These are phyloP conservation scores for Apostichopus japonicus DNA, from an alignment of 35 echinoderm and acorn worm species.

Conservation along the genomic window DNA sequence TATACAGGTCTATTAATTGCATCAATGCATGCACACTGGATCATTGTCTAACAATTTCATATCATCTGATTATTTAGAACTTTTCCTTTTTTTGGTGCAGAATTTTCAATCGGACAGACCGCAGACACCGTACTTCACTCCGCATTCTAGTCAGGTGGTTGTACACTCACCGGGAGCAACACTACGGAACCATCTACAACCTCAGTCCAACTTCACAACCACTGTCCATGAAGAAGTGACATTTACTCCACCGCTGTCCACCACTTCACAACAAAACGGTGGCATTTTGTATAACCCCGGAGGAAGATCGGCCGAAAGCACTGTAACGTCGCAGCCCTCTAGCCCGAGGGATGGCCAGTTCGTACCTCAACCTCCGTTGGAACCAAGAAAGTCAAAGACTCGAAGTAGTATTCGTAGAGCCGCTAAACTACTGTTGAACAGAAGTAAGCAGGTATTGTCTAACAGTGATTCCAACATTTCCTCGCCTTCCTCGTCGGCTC, in stretches of 20 bases:
- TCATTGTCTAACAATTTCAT: too few relatives aligned
- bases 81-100: background rate
- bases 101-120: conserved; percentile 4
- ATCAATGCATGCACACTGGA: too few relatives aligned
- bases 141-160: background rate
- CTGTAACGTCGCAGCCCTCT: background rate
- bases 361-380: conserved; percentile 75
- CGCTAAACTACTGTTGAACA: conserved; percentile 77
- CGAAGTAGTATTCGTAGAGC: conserved; percentile 80
- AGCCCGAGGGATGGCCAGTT: conserved; percentile 13
- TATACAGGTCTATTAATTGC: too few relatives aligned
- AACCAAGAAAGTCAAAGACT: conserved; percentile 69
- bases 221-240: conserved; percentile 45
- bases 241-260: background rate
- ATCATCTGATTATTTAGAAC: too few relatives aligned
- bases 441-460: conserved; percentile 75
- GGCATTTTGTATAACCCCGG: background rate
- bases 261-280: background rate
- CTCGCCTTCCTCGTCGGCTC: background rate
- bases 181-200: background rate
- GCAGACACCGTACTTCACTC: conserved; percentile 6
- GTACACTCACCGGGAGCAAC: background rate
- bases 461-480: conserved; percentile 44
- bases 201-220: conserved; percentile 30
- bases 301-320: background rate